Conservation (phyloP, 2,113 vertebrate species). For the Chamaea fasciata region DNA sequence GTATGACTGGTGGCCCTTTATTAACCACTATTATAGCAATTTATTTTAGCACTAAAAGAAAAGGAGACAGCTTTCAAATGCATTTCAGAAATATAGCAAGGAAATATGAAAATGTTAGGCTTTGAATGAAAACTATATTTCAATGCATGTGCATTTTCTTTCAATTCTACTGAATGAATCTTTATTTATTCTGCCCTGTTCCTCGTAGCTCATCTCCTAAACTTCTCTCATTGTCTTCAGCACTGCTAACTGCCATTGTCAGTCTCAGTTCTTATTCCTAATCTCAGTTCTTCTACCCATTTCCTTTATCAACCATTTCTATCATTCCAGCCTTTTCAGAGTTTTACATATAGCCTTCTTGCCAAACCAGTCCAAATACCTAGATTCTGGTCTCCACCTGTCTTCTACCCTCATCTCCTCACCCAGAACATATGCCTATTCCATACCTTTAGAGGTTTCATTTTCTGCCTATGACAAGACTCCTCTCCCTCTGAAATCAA, state of each 20-base stretch:
- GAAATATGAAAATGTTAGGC: background rate
- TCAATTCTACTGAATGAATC: background rate
- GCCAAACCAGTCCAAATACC: background rate
- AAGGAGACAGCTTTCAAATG: background rate
- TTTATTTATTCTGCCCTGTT: background rate
- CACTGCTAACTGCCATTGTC: background rate
- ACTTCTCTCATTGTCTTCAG: background rate
- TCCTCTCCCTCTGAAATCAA: background rate
- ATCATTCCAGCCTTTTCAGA: background rate
- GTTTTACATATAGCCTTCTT: background rate
- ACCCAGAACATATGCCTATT: background rate
- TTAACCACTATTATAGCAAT: background rate
- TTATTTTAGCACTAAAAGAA: background rate
- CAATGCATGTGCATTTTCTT: background rate
- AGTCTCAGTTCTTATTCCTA: background rate
- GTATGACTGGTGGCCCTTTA: background rate
- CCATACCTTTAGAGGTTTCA: background rate
- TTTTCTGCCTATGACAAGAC: background rate
- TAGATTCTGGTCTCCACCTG: background rate
- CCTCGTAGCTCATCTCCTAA: background rate
- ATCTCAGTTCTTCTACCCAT: background rate
- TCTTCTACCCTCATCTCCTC: background rate
- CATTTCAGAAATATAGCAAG: background rate
- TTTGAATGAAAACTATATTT: background rate
- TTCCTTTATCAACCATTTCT: background rate